Evolutionary conservation across 2,888 invertebrate genomes (phyloP), one percentile per base, ranked within the genome.

Genomic region (Plebejus anna): DNA sequence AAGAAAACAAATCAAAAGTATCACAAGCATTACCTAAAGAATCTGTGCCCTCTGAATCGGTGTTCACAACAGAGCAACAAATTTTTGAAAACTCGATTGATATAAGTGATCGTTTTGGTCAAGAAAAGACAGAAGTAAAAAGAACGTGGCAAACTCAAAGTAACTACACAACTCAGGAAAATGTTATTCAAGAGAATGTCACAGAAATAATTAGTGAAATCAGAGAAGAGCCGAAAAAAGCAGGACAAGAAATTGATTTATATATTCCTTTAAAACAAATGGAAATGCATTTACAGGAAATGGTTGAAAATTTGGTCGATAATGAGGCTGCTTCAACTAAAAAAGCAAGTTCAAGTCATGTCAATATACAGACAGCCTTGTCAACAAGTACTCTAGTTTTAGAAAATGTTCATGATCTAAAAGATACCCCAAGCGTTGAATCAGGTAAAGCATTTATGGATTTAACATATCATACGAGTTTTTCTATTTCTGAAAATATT

Each of bases 101-200:
- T 57, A 80, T 88, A 16, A 73, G 78, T 71, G 77, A 80, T 1
- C 80, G 80, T 57, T 85, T 81, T 77, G 80, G 80, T 79, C 81
- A 83, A 4, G 81, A 83, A 75, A 78, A 77, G 83, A 81, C 85
- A 78, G 76, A 80, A 76, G 82, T 82, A 6, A 78, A 80, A 70
- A 83, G 79, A n/a, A 84, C 86, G 59, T 78, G 89, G 42, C 87
- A 90, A 80, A 80, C 86, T 28, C 82, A 86, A 76, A 90, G 85
- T 84, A 88, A 84, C 76, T 89, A 88, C 76, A 81, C 82, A 28
- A 90, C 87, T 70, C 80, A 83, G 55, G 90, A 90, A 86, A 84
- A 83, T 75, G 78, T 83, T 22, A 47, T 79, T 55, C 85, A 88
- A 36, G 89, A 91, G 82, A 75, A 75, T 70, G 80, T 86, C 22